Percentiles rank a stretch among this genome's conserved stretches.
These are phyloP conservation scores for Antrozous pallidus DNA, from an alignment of 2,797 vertebrate species.

Conservation along the genomic window DNA sequence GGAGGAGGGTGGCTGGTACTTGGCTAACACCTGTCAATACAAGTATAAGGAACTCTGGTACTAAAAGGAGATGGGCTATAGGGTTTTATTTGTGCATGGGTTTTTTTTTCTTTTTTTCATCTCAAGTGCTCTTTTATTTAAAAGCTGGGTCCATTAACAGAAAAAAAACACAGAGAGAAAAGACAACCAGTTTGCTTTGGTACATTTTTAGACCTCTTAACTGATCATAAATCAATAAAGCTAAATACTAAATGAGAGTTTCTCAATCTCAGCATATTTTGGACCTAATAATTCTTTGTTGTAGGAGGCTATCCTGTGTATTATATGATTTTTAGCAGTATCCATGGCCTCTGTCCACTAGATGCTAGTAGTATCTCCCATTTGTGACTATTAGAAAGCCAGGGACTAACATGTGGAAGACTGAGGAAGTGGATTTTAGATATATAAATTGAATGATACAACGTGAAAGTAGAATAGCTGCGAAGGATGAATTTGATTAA, in stretches of 20 bases:
- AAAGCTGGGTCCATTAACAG: constrained; percentile 33
- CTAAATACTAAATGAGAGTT: constrained; percentile 1
- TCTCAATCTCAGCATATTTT: constrained; percentile 5
- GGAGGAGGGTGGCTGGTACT: not conserved
- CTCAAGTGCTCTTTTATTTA: constrained; percentile 23
- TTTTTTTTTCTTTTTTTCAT: not conserved
- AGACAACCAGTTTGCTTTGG: not conserved
- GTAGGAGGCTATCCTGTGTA: not conserved
- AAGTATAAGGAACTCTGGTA: not conserved
- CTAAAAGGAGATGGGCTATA: not conserved
- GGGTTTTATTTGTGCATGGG: not conserved
- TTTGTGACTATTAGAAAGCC: not conserved
- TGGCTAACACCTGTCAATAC: not conserved
- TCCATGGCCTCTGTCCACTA: not conserved
- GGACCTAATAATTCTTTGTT: not conserved
- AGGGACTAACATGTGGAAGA: not conserved
- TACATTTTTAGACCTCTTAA: not conserved
- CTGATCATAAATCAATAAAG: constrained; percentile 38
- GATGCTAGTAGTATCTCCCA: not conserved
- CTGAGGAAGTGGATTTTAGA: not conserved
- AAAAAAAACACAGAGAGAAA: constrained; percentile 1
- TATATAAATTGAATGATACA: not conserved
- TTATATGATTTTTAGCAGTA: not conserved
- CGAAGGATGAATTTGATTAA: not conserved
- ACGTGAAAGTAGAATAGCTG: not conserved